Percentiles rank a stretch among this genome's conserved stretches.
Evolutionary conservation across 2,797 vertebrate genomes (phyloP).

Genomic region (Rousettus madagascariensis): DNA sequence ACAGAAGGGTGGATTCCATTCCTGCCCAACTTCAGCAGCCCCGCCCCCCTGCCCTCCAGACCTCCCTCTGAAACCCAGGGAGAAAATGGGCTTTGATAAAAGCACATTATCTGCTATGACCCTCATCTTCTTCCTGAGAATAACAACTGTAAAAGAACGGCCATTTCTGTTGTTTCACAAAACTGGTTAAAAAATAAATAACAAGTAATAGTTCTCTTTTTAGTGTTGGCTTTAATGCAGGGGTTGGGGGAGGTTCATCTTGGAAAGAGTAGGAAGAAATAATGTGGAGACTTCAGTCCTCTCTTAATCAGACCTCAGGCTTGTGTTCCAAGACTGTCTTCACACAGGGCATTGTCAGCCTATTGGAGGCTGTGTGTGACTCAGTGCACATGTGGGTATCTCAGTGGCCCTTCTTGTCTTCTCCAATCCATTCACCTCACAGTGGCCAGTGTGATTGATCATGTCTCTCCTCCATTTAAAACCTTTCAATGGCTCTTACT

Average conservation of each 20-base stretch:
- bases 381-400: not conserved
- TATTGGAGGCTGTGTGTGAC: not conserved
- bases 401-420: not conserved
- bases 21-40: not conserved
- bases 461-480: not conserved
- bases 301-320: not conserved
- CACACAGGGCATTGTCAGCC: not conserved
- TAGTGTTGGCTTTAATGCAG: not conserved
- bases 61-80: not conserved
- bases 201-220: not conserved
- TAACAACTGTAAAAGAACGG: not conserved
- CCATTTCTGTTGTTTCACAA: not conserved
- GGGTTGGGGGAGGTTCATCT: not conserved
- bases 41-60: not conserved
- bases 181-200: slow-evolving; percentile 8
- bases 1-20: not conserved
- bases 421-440: not conserved
- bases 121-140: not conserved
- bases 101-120: not conserved
- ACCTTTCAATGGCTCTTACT: not conserved
- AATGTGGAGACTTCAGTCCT: not conserved
- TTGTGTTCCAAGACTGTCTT: not conserved
- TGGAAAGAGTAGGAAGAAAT: not conserved
- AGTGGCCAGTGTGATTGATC: not conserved
- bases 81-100: slow-evolving; percentile 43